A percentile compares a stretch with the other conserved stretches of the same genome.
Evolutionary conservation across 2,797 vertebrate species (phyloP).

Genomic region (Danio choprae): DNA sequence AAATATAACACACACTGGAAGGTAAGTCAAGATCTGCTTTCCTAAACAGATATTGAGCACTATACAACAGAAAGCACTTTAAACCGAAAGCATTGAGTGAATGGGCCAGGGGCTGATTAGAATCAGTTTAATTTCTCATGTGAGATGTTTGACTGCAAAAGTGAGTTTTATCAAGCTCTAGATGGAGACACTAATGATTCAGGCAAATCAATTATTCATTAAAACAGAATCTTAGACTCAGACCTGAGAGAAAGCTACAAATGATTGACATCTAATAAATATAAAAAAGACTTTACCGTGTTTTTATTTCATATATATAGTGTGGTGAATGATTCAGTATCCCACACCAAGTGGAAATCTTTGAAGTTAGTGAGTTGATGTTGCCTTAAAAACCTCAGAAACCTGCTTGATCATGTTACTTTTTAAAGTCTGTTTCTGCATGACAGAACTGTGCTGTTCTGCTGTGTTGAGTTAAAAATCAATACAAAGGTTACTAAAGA

Average conservation of each 20-base stretch:
- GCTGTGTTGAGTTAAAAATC: background rate
- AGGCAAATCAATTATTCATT: conserved; percentile 23
- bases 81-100: background rate
- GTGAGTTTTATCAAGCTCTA: background rate
- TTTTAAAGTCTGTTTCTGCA: conserved; percentile 11
- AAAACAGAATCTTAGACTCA: background rate
- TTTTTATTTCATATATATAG: background rate
- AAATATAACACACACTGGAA: too few species aligned
- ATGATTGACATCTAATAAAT: conserved; percentile 16
- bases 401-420: background rate
- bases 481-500: background rate
- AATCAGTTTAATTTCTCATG: background rate
- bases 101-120: background rate
- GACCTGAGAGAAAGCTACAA: background rate
- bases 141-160: background rate
- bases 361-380: background rate
- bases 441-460: background rate
- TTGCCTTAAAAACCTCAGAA: background rate
- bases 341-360: background rate
- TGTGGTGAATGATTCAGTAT: background rate
- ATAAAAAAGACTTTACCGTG: background rate
- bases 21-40: background rate
- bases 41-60: background rate
- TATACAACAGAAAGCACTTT: background rate
- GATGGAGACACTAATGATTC: background rate